phyloP scores from a whole-genome alignment of 2,888 invertebrate genomes.

The Crossocerus cetratus region DNA sequence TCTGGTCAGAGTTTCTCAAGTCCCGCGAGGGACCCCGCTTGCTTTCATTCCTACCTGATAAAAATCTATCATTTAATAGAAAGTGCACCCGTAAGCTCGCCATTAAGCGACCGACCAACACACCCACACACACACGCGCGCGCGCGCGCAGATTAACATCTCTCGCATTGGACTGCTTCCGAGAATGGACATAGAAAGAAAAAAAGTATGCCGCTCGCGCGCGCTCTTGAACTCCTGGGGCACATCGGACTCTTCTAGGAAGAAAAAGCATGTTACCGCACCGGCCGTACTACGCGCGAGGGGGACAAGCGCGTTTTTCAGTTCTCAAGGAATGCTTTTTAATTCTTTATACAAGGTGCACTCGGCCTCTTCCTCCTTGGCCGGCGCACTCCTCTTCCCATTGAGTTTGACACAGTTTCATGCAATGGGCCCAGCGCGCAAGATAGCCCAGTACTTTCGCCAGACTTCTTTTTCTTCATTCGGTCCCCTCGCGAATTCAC shows the following conservation, averaged over 20 bases:
- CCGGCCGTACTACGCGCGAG: not conserved
- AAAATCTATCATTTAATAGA: conserved; percentile 46
- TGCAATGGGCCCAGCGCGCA: not conserved
- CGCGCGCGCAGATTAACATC: conserved; percentile 11
- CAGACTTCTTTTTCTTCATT: not conserved
- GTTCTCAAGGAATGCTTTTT: not conserved
- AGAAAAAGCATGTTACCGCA: not conserved
- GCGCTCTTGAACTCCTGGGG: not conserved
- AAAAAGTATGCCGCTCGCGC: not conserved
- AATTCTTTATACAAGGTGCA: not conserved
- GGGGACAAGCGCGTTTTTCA: not conserved
- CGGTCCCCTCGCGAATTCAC: not conserved
- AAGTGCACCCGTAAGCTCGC: conserved; percentile 16
- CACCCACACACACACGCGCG: no score
- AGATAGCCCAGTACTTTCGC: not conserved
- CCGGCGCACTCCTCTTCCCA: not conserved
- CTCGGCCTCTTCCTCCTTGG: not conserved
- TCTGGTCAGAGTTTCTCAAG: conserved; percentile 56
- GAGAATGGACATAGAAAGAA: not conserved
- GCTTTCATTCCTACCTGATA: conserved; percentile 24
- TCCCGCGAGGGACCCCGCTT: conserved; percentile 7
- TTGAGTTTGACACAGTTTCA: conserved; percentile 1
- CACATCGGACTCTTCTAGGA: not conserved
- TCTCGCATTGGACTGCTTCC: not conserved
- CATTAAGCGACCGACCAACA: conserved; percentile 9